Evolutionary conservation across 1,140 invertebrate genomes (phyloP).

Genomic region (Eciton burchellii): DNA sequence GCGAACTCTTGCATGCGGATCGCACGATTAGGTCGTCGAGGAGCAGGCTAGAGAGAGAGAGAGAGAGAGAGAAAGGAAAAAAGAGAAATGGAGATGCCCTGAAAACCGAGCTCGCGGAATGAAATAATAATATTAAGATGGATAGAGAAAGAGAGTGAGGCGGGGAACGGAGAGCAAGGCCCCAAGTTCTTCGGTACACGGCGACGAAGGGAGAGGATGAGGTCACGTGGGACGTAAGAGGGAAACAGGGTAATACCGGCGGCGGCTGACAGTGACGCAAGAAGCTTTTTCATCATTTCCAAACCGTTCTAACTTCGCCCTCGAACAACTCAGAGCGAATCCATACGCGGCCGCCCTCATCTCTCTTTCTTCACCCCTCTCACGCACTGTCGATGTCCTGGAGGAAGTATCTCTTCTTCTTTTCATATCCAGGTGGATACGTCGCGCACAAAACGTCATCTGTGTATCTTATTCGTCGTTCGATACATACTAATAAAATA

Average conservation of each 20-base stretch:
- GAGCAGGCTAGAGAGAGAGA: slow-evolving; percentile 37
- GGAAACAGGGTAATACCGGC: slow-evolving; percentile 56
- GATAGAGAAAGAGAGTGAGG: no score
- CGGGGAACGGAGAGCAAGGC: no score
- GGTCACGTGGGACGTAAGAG: slow-evolving; percentile 13
- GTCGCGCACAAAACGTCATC: not conserved
- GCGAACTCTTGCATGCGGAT: slow-evolving; percentile 72
- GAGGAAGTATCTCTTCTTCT: slow-evolving; percentile 53
- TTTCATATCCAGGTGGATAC: slow-evolving; percentile 52
- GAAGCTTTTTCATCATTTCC: slow-evolving; percentile 77
- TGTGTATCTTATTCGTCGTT: not conserved
- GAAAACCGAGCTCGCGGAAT: slow-evolving; percentile 79
- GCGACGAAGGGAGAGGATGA: slow-evolving; percentile 41
- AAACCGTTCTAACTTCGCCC: slow-evolving; percentile 73
- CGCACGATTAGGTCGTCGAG: slow-evolving; percentile 79
- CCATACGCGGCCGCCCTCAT: slow-evolving; percentile 68
- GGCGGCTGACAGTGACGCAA: slow-evolving; percentile 76
- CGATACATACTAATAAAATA: slow-evolving; percentile 17
- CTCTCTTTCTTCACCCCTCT: slow-evolving; percentile 1
- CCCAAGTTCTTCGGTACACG: slow-evolving; percentile 75
- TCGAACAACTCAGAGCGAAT: slow-evolving; percentile 71
- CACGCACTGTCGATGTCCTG: not conserved
- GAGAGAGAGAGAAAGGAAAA: not conserved
- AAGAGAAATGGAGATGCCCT: slow-evolving; percentile 59
- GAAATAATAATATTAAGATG: slow-evolving; percentile 84